Conservation (phyloP, 1,140 invertebrate species). For the Drosophila erecta region DNA sequence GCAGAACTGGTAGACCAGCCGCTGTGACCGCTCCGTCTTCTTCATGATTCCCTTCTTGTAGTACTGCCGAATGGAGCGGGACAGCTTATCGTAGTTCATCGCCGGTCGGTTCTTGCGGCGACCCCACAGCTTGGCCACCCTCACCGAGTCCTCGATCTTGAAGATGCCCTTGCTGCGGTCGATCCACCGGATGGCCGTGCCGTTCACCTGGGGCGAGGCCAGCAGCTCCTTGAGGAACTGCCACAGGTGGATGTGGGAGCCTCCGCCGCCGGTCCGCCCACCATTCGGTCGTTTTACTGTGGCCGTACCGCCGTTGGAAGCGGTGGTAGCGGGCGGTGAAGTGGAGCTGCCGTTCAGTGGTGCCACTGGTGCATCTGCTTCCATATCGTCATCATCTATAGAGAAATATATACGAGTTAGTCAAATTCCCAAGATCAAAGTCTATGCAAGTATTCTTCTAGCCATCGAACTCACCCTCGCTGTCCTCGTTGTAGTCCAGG, state of each 20-base stretch:
- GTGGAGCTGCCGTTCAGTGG: slow-evolving; percentile 37
- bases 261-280: slow-evolving; percentile 86
- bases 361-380: slow-evolving; percentile 16
- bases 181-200: slow-evolving; percentile 98
- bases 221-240: slow-evolving; percentile 99
- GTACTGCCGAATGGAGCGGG: slow-evolving; percentile 98
- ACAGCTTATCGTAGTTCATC: slow-evolving; percentile 99
- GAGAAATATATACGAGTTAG: slow-evolving; percentile 6
- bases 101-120: slow-evolving; percentile 98
- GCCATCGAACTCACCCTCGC: slow-evolving; percentile 56
- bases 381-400: slow-evolving; percentile 87
- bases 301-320: slow-evolving; percentile 6
- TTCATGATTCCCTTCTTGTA: slow-evolving; percentile 99
- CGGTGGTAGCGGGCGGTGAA: slow-evolving; percentile 29
- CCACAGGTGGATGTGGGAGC: slow-evolving; percentile 99
- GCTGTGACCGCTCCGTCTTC: slow-evolving; percentile 98
- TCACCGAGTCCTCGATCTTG: slow-evolving; percentile 99
- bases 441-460: background rate
- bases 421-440: background rate
- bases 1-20: slow-evolving; percentile 99
- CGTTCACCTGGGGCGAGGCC: slow-evolving; percentile 92
- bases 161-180: slow-evolving; percentile 97
- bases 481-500: slow-evolving; percentile 59
- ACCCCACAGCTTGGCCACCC: slow-evolving; percentile 98
- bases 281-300: slow-evolving; percentile 56